Evolutionary conservation across 2,797 vertebrate genomes (phyloP), one percentile per base, ranked within the genome.

Genomic region (Antrozous pallidus): DNA sequence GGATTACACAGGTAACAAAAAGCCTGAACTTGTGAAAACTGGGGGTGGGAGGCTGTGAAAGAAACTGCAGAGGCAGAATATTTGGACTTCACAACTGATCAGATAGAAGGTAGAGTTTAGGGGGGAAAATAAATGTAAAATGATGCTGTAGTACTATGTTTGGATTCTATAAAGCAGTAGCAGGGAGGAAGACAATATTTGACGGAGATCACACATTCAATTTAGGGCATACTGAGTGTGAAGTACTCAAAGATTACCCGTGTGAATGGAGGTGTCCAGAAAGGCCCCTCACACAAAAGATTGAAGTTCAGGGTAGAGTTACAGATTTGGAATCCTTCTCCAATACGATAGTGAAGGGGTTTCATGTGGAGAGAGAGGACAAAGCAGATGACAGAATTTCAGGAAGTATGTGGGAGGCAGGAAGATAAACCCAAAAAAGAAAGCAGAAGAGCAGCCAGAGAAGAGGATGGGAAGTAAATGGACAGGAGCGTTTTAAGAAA

Each of bases 361-460:
- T 86, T 49, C 70, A 8, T 42, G 22, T 24, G 36, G 47, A 86
- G 31, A 74, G 28, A 94, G 42, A 63, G 42, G 40, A 81, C 36
- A 94, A 94, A 31, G 81, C 1, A 73, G 28, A 65, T 28, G 69
- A 63, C 10, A 58, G 69, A 88, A 86, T 71, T 89, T 78, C 31
- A 54, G 40, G 63, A 67, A 73, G 9, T 31, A 89, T 8, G 1
- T 40, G 61, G 28, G 10, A 90, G 31, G 49, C n/a, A 90, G 47
- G 45, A 93, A 90, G 58, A 75, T 63, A 88, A 84, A 87, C 20
- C n/a, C 36, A 96, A 96, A 78, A 94, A 85, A 79, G 83, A 69
- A 92, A 91, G n/a, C 20, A 58, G 83, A 94, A 88, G n/a, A 51
- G 12, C 38, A 93, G 65, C 22, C 71, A 93, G 51, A 80, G 81